Evolutionary conservation across 1,140 invertebrate genomes (phyloP), one percentile per base, ranked within the genome.

Genomic region (Scaptomyza hsui): DNA sequence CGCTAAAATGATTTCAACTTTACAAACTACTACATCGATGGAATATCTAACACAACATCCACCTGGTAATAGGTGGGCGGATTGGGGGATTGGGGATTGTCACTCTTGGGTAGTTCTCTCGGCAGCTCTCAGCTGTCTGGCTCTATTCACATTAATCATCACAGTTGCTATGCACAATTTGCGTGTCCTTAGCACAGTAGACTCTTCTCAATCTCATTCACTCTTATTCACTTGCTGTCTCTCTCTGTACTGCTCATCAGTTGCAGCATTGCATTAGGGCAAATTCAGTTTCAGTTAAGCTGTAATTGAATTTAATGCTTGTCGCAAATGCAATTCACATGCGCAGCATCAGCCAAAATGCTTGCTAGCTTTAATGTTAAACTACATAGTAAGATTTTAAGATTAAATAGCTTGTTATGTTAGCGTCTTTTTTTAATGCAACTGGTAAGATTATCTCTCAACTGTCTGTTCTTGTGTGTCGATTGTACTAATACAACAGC

Each of bases 301-400:
- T 52, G 13, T 62, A 69, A 69, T 62, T 62, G 16, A n/a, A 62
- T 69, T 69, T 47, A 18, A 37, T 24, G 48, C 42, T 32, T 49
- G 42, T 32, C 29, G 41, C 65, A 69, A 69, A 69, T 62, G 48
- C 57, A 61, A 51, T 51, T 51, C 59, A 51, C 21, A 51, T 39
- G 18, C 19, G 10, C 42, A 29, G 5, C 10, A 16, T 4, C 2
- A 16, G 19, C 55, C 16, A 18, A 16, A 16, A 9, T 18, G 15
- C 10, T 18, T 15, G 15, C 41, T 3, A 37, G 10, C 32, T 37
- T 37, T 12, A n/a, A 12, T 37, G 3, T n/a, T 37, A n/a, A n/a
- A 7, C 26, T 29, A n/a, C n/a, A n/a, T n/a, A 9, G 7, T 29
- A 9, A 5, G 7, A 29, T 24, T 24, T 24, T 24, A 32, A 32